phyloP scores from a whole-genome alignment of 2,113 vertebrate genomes.

The Megaptera novaeangliae region DNA sequence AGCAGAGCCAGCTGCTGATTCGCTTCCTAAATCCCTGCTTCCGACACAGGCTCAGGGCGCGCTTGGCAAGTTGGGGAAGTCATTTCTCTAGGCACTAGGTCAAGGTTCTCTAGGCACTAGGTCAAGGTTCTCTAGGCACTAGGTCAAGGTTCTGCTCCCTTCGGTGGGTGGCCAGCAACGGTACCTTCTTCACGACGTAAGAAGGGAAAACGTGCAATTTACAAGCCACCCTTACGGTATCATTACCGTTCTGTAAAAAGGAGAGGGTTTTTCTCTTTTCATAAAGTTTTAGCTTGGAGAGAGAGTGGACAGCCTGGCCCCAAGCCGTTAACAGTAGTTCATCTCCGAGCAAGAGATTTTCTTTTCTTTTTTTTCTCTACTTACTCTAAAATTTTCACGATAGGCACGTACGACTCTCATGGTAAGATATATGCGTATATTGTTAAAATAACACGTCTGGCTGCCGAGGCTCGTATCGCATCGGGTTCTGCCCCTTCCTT shows the following conservation, averaged over 20 bases:
- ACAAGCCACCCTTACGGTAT: too few relatives aligned
- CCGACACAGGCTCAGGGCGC: accelerated
- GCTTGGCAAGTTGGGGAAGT: accelerated
- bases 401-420: background rate
- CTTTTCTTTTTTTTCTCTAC: background rate
- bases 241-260: background rate
- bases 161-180: background rate
- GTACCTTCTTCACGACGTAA: accelerated
- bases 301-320: background rate
- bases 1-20: background rate
- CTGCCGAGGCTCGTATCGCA: accelerated
- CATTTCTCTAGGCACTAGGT: background rate
- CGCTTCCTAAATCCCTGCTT: background rate
- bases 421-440: background rate
- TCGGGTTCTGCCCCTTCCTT: too few relatives aligned
- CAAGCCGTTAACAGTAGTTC: too few relatives aligned
- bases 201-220: too few relatives aligned
- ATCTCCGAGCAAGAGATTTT: background rate
- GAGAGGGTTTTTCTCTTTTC: background rate
- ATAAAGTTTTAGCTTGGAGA: background rate
- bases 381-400: background rate
- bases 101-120: too few relatives aligned
- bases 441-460: background rate
- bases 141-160: accelerated
- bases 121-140: background rate